These are phyloP conservation scores for Gobio gobio DNA, from an alignment of 2,113 vertebrate genomes.

Conservation along the genomic window DNA sequence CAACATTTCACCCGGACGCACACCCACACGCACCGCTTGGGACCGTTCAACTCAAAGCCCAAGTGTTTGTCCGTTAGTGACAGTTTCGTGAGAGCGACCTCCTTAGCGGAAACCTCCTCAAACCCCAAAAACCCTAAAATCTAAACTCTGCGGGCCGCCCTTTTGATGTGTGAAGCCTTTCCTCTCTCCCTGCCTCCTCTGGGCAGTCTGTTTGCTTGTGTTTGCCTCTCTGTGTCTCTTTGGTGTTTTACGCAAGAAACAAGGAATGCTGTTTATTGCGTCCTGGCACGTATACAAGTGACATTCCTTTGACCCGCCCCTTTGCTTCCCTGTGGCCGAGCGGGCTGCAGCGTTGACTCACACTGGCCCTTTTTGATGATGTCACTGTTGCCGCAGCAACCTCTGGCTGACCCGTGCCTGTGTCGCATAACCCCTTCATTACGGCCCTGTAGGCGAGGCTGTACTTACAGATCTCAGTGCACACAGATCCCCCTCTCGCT, in stretches of 20 bases:
- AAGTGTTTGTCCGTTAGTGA: constrained; percentile 11
- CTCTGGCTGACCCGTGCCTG: constrained; percentile 71
- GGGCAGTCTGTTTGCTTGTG: constrained; percentile 10
- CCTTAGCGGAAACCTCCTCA: constrained; percentile 26
- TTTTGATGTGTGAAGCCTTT: constrained; percentile 54
- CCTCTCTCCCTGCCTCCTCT: constrained; percentile 27
- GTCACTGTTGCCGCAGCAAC: constrained; percentile 70
- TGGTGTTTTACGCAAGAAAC: constrained; percentile 49
- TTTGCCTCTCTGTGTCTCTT: constrained; percentile 30
- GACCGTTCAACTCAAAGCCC: neutral
- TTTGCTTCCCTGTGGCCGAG: constrained; percentile 59
- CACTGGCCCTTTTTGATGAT: constrained; percentile 75
- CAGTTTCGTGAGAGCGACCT: constrained; percentile 36
- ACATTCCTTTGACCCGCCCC: constrained; percentile 66
- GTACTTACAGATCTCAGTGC: constrained; percentile 63
- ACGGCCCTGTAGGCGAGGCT: constrained; percentile 66
- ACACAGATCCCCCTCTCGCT: constrained; percentile 19
- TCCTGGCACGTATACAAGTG: constrained; percentile 61
- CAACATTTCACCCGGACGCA: constrained; percentile 20
- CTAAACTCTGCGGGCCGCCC: constrained; percentile 37
- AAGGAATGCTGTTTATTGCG: constrained; percentile 64
- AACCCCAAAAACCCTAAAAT: constrained; percentile 24
- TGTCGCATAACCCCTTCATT: constrained; percentile 71
- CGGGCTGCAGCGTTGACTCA: constrained; percentile 65
- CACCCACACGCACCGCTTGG: neutral